Evolutionary conservation across 1,140 invertebrate genomes (phyloP), one percentile per base, ranked within the genome.

Genomic region (Adoxophyes honmai): DNA sequence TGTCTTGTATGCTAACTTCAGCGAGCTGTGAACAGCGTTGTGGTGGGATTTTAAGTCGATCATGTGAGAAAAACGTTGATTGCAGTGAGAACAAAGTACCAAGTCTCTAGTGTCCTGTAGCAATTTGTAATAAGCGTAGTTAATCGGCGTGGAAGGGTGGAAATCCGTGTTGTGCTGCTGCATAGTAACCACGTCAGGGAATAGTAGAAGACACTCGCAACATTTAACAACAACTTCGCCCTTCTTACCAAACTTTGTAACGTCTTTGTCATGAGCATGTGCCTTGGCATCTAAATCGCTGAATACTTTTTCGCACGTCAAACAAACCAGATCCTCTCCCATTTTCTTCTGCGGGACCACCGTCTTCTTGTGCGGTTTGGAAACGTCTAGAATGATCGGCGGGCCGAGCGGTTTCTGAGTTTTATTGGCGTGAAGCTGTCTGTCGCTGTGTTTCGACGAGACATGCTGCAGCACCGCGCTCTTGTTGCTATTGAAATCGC

Each of bases 201-300:
- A 58, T 3, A 84, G 58, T 0, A 53, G 39, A 0, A 53, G 13
- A 21, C 84, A 85, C 3, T 62, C 57, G 18, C 67, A 70, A 39
- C 84, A 87, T 44, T 68, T 76, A 0, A 79, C 54, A 0, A 83
- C 77, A 0, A 75, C 56, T 1, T 75, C 71, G 0, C 78, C 78
- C 37, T 69, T 64, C 14, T 64, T 70, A 0, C 60, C 73, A 33
- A 81, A 76, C 11, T 72, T 64, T 0, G 68, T 51, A 8, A 14
- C 21, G 0, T 33, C 11, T 4, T 61, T 55, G 1, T 66, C 64
- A 44, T 84, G 79, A 0, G 44, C 14, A 36, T 82, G 80, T 0
- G 6, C 34, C 0, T 55, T 13, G 0, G 52, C 13, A 4, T 73
- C 69, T 0, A 11, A 7, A 3, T 65, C 66, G 0, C 37, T 34